phyloP scores from a whole-genome alignment of 92 coral and sea anemone species.

The Pocillopora grandis region DNA sequence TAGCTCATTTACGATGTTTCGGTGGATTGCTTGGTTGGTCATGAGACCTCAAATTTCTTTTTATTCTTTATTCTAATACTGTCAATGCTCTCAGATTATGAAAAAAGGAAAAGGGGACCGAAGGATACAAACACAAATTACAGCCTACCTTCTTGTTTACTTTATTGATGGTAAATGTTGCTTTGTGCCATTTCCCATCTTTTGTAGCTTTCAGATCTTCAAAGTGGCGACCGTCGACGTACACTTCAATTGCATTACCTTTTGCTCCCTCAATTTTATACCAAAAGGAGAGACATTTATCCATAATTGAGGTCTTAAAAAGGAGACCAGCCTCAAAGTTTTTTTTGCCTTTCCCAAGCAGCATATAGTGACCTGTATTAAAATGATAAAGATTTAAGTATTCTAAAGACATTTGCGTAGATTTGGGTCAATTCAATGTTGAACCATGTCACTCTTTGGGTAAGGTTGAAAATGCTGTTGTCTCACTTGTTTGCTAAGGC shows the following conservation, averaged over 20 bases:
- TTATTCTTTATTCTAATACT: no score
- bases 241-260: slow-evolving; percentile 3
- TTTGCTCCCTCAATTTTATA: slow-evolving; percentile 43
- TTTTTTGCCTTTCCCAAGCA: slow-evolving; percentile 3
- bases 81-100: no score
- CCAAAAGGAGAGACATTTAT: slow-evolving; percentile 51
- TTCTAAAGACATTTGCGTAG: no score
- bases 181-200: slow-evolving; percentile 43
- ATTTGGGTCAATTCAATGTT: no score
- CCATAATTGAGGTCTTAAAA: slow-evolving; percentile 28
- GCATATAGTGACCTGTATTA: slow-evolving; percentile 39
- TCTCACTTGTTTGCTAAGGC: no score
- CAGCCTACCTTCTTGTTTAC: slow-evolving; percentile 13
- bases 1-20: no score
- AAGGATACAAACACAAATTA: no score
- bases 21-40: no score
- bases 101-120: no score
- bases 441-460: no score
- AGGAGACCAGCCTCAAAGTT: slow-evolving; percentile 30
- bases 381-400: not conserved
- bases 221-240: not conserved
- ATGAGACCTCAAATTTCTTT: no score
- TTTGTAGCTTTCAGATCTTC: slow-evolving; percentile 1
- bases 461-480: no score
- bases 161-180: slow-evolving; percentile 29